Percentiles rank a stretch among this genome's conserved stretches.
These are phyloP conservation scores for Ictalurus punctatus DNA, from an alignment of 2,113 vertebrate species.

Conservation along the genomic window DNA sequence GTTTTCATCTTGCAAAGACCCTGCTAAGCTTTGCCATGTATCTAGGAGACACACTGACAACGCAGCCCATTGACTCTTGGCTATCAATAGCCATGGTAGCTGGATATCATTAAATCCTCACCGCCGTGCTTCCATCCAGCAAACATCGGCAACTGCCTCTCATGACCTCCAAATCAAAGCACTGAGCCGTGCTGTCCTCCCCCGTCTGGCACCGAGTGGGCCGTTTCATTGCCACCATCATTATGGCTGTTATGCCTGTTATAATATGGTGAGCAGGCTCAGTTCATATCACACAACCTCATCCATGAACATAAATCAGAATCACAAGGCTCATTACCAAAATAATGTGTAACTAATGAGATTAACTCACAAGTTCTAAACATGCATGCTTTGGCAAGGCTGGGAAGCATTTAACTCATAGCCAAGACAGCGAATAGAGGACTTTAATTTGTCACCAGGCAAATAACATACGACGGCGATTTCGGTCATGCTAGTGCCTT, in stretches of 20 bases:
- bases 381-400: slow-evolving; percentile 15
- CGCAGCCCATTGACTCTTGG: slow-evolving; percentile 72
- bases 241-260: slow-evolving; percentile 40
- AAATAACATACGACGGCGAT: slow-evolving; percentile 8
- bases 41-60: slow-evolving; percentile 74
- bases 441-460: slow-evolving; percentile 14
- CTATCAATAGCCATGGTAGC: slow-evolving; percentile 76
- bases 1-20: slow-evolving; percentile 77
- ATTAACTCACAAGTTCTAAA: slow-evolving; percentile 39
- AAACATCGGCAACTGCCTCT: slow-evolving; percentile 64
- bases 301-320: slow-evolving; percentile 41
- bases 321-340: slow-evolving; percentile 43
- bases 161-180: slow-evolving; percentile 71
- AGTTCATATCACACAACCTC: slow-evolving; percentile 18
- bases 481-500: slow-evolving; percentile 25
- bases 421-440: slow-evolving; percentile 23
- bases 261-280: slow-evolving; percentile 14
- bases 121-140: slow-evolving; percentile 71
- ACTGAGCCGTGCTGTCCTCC: slow-evolving; percentile 41
- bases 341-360: slow-evolving; percentile 48
- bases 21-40: slow-evolving; percentile 78
- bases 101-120: slow-evolving; percentile 81
- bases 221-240: slow-evolving; percentile 17
- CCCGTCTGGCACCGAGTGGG: slow-evolving; percentile 32
- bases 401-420: slow-evolving; percentile 21